Conservation (phyloP, 2,113 vertebrate species). For the Polypterus senegalus region DNA sequence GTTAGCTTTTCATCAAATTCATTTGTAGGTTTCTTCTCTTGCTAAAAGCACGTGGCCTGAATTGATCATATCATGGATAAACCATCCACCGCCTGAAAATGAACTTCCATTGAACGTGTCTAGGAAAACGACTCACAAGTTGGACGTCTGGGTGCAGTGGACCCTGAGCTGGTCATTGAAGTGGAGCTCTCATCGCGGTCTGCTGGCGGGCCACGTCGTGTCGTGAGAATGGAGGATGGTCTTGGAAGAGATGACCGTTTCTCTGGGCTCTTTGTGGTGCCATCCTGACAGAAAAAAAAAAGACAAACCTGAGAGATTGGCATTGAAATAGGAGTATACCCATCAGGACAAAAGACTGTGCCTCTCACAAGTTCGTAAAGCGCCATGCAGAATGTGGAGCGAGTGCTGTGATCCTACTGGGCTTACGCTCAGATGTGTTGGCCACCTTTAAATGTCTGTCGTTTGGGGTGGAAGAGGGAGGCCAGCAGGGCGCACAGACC, state of each 20-base stretch:
- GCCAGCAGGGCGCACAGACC: too few species aligned
- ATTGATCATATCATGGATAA: not conserved
- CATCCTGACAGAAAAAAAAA: constrained; percentile 58
- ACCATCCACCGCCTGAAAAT: not conserved
- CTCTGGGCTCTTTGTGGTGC: constrained; percentile 73
- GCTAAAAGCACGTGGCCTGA: too few species aligned
- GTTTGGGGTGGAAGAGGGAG: too few species aligned
- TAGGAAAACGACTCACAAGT: constrained; percentile 58
- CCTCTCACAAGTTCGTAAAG: not conserved
- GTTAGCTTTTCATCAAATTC: too few species aligned
- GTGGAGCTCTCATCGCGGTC: constrained; percentile 83
- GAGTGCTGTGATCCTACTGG: not conserved
- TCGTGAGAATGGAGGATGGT: constrained; percentile 72
- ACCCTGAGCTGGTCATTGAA: constrained; percentile 79
- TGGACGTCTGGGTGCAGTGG: constrained; percentile 78
- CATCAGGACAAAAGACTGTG: too few species aligned
- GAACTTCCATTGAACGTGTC: not conserved
- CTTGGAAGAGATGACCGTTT: constrained; percentile 79
- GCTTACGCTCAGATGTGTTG: not conserved
- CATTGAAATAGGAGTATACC: too few species aligned
- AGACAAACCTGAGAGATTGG: not conserved
- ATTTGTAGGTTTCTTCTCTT: too few species aligned
- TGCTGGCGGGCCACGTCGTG: constrained; percentile 60
- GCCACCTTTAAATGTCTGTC: not conserved
- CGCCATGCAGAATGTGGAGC: not conserved